These are phyloP conservation scores for Oryctes rhinoceros DNA, from an alignment of 1,140 invertebrate genomes.

Conservation along the genomic window DNA sequence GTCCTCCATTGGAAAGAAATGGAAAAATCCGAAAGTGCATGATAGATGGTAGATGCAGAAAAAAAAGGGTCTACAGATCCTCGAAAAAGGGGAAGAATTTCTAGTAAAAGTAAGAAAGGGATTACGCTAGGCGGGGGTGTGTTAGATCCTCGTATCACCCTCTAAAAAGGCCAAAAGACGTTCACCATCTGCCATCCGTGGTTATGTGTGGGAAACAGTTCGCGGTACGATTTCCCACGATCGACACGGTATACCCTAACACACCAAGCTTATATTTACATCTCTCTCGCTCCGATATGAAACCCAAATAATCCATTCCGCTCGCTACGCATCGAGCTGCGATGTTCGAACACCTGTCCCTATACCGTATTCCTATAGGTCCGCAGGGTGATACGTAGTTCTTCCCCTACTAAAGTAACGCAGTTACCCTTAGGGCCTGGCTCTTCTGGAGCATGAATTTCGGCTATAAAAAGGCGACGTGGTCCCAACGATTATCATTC, in stretches of 20 bases:
- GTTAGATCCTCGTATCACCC: background rate
- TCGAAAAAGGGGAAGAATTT: background rate
- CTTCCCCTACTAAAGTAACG: slow-evolving; percentile 44
- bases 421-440: slow-evolving; percentile 54
- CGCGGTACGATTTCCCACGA: slow-evolving; percentile 59
- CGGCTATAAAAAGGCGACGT: slow-evolving; percentile 51
- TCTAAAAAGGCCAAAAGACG: background rate
- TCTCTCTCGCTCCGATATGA: slow-evolving; percentile 48
- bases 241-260: slow-evolving; percentile 55
- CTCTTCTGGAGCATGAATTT: slow-evolving; percentile 52
- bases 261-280: slow-evolving; percentile 46
- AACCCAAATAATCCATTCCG: slow-evolving; percentile 32
- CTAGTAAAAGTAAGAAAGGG: background rate
- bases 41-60: no score
- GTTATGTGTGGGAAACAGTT: slow-evolving; percentile 58
- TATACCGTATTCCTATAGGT: slow-evolving; percentile 56
- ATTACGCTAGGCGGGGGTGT: background rate
- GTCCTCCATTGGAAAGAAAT: no score
- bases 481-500: slow-evolving; percentile 44
- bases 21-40: no score
- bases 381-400: slow-evolving; percentile 43
- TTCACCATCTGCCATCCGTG: slow-evolving; percentile 9
- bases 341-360: slow-evolving; percentile 60
- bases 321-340: slow-evolving; percentile 47
- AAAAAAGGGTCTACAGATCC: background rate